A percentile compares a stretch with the other conserved stretches of the same genome.
Evolutionary conservation across 2,797 vertebrate genomes (phyloP).

Genomic region (Arremon aurantiirostris): DNA sequence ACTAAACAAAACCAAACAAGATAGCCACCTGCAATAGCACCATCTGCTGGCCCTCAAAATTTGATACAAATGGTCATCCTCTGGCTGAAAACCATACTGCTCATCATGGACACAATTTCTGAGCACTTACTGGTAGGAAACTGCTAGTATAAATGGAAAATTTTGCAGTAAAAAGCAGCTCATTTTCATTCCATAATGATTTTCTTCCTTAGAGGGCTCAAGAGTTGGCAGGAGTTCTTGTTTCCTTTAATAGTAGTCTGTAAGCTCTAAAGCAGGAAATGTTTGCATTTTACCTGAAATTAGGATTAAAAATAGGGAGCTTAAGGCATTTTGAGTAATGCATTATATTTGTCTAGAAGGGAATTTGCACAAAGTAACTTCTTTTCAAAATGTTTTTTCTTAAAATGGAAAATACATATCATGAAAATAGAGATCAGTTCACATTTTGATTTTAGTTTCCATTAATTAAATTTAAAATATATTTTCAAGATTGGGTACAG

Average conservation of each 20-base stretch:
- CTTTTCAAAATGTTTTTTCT: neutral
- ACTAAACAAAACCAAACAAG: neutral
- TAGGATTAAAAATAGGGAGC: neutral
- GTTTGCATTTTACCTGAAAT: neutral
- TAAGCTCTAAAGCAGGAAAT: neutral
- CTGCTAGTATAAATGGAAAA: neutral
- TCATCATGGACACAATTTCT: neutral
- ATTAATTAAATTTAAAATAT: neutral
- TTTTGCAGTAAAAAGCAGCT: neutral
- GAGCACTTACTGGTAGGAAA: neutral
- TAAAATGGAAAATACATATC: neutral
- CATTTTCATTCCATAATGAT: neutral
- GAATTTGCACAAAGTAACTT: neutral
- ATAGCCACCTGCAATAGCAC: neutral
- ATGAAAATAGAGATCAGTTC: neutral
- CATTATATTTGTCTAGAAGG: neutral
- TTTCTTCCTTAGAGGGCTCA: neutral
- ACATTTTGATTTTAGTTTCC: neutral
- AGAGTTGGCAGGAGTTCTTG: neutral
- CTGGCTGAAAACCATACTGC: neutral
- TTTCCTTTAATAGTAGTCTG: neutral
- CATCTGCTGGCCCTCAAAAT: neutral
- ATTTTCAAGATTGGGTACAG: neutral
- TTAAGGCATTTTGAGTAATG: neutral
- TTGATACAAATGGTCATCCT: neutral